These are phyloP conservation scores for Romanogobio albipinnatus DNA, from an alignment of 2,113 vertebrate genomes.

Conservation along the genomic window DNA sequence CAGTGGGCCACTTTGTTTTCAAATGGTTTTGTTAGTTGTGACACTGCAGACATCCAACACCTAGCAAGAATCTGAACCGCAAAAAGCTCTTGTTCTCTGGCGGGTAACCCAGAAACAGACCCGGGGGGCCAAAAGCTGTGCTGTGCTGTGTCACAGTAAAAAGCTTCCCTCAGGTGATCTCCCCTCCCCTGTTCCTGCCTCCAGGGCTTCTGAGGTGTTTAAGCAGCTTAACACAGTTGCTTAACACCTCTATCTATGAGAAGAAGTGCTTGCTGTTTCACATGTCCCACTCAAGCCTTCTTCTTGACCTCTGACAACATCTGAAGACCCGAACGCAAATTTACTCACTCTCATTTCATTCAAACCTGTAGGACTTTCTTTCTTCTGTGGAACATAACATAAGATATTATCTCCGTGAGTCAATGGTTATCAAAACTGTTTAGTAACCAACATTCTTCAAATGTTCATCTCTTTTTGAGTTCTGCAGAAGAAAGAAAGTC, in stretches of 20 bases:
- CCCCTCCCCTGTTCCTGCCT: conserved; percentile 46
- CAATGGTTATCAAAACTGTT: neutral
- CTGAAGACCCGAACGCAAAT: neutral
- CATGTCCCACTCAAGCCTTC: conserved; percentile 53
- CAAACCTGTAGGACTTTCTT: neutral
- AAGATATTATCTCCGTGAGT: neutral
- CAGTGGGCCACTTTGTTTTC: conserved; percentile 82
- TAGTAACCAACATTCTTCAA: neutral
- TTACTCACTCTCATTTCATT: neutral
- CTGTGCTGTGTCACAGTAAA: conserved; percentile 30
- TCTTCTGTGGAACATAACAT: neutral
- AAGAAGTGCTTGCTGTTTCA: conserved; percentile 59
- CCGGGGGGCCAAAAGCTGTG: conserved; percentile 40
- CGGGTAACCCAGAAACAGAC: conserved; percentile 65
- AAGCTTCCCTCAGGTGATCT: conserved; percentile 48
- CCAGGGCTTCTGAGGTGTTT: conserved; percentile 61
- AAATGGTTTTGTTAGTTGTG: conserved; percentile 88
- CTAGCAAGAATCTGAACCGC: conserved; percentile 78
- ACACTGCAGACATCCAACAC: conserved; percentile 84
- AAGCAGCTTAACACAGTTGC: conserved; percentile 70
- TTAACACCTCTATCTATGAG: conserved; percentile 39
- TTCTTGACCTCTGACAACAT: conserved; percentile 49
- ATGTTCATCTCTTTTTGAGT: neutral
- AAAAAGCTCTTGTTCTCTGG: conserved; percentile 64
- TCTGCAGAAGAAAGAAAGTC: neutral